These are phyloP conservation scores for Spatulosminthurus flaviceps DNA, from an alignment of 2,888 invertebrate genomes.

Conservation along the genomic window DNA sequence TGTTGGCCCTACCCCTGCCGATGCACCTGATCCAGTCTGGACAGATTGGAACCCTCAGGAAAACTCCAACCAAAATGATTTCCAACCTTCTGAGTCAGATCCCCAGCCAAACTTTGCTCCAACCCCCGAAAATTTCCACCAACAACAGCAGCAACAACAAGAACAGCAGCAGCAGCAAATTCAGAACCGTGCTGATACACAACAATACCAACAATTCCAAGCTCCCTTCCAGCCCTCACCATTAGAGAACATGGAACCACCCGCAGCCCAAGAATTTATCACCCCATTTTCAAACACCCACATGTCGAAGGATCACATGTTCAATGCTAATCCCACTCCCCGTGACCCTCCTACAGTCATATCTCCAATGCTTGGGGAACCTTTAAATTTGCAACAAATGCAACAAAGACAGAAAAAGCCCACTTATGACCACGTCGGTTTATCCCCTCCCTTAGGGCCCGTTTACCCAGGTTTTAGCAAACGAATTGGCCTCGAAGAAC, in stretches of 20 bases:
- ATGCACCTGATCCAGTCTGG: constrained; percentile 33
- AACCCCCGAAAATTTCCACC: background rate
- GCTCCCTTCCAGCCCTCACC: constrained; percentile 25
- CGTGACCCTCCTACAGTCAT: background rate
- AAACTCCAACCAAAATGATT: constrained; percentile 10
- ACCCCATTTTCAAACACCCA: constrained; percentile 33
- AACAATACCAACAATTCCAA: constrained; percentile 28
- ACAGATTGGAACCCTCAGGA: constrained; percentile 8
- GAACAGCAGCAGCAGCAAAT: constrained; percentile 54
- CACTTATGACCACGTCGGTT: constrained; percentile 41
- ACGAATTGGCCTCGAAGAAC: constrained; percentile 44
- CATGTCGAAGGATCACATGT: constrained; percentile 5
- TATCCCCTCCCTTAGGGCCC: constrained; percentile 38
- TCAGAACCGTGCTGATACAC: constrained; percentile 65
- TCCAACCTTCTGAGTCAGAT: background rate
- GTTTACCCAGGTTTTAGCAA: constrained; percentile 44
- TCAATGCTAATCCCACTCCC: constrained; percentile 24
- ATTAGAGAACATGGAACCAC: constrained; percentile 38
- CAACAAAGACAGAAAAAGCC: background rate
- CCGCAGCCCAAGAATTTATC: constrained; percentile 1
- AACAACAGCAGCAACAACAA: constrained; percentile 26
- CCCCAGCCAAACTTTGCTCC: background rate
- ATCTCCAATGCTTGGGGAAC: background rate
- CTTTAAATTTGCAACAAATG: background rate
- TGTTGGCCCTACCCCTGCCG: background rate